Base-by-base conservation (phyloP, 2,797 vertebrate species). In the Diplodus puntazzo region DNA sequence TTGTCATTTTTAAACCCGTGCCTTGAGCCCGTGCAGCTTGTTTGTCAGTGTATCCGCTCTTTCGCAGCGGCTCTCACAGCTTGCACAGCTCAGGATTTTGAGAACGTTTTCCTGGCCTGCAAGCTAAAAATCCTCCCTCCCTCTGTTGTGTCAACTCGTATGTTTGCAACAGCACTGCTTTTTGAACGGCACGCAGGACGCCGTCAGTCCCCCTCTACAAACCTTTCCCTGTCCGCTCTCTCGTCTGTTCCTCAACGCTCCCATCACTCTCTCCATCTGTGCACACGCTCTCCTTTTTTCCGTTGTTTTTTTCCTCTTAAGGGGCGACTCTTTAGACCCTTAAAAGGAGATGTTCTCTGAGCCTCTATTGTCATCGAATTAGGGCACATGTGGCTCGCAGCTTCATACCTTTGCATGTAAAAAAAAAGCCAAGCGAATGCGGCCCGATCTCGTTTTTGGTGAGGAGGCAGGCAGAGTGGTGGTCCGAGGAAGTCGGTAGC, bases 261-360 rank as follows among this genome's bases (percentile, higher is more conserved):
- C 71, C 64, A 78, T 85, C 79, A 61, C 77, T 55, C 46, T 74
- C 73, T 64, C 73, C 69, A 34, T 88, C 71, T 79, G 71, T 73
- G 73, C 18, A 16, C 80, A 70, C 72, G 17, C 80, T 12, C 73
- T 57, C 60, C 27, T 62, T 79, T 82, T 61, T 14, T 57, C 53
- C 62, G 8, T 12, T 34, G 23, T 17, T 43, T 52, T 25, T 45
- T 50, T 43, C 67, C 67, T 77, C 55, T 45, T 50, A 57, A 71
- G 60, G 76, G 49, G 75, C 88, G 74, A 65, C 69, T 80, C 55
- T 73, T 83, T 82, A 76, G 67, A 88, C 65, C 89, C 91, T 88
- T 91, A 91, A 90, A 92, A 92, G 90, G 91, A 91, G 75, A 88
- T 87, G 73, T 93, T 91, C 87, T 80, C 81, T 65, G 54, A 77